Evolutionary conservation across 2,888 invertebrate species (phyloP).

Genomic region (Matsumyia berberina): DNA sequence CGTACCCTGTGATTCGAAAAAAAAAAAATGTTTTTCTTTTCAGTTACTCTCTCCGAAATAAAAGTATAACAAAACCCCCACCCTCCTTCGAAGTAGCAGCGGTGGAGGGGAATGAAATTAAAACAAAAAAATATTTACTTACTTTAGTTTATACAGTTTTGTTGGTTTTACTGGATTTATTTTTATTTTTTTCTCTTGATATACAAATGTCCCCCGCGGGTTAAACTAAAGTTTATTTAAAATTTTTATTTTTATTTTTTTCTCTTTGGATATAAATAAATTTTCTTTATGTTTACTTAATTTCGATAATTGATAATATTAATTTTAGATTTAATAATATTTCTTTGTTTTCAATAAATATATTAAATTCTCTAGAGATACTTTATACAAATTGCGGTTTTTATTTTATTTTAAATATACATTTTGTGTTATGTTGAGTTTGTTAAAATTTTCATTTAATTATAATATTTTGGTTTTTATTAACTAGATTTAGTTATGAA

Average conservation of each 20-base stretch:
- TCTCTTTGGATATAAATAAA: constrained; percentile 60
- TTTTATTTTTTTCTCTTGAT: constrained; percentile 2
- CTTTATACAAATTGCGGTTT: constrained; percentile 62
- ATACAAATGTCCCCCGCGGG: constrained; percentile 58
- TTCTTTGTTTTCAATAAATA: constrained; percentile 51
- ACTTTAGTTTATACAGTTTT: constrained; percentile 56
- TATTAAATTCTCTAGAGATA: constrained; percentile 67
- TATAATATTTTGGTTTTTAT: constrained; percentile 17
- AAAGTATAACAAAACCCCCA: constrained; percentile 37
- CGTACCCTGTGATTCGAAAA: constrained; percentile 69
- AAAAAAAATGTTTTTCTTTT: constrained; percentile 19
- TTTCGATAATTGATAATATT: constrained; percentile 73
- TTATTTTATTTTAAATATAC: constrained; percentile 56
- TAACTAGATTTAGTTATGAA: constrained; percentile 61
- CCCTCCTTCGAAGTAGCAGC: neutral
- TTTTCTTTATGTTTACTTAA: constrained; percentile 48
- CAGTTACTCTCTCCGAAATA: constrained; percentile 19
- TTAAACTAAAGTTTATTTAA: constrained; percentile 37
- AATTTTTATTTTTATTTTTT: constrained; percentile 20
- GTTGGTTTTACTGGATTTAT: constrained; percentile 25
- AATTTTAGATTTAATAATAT: constrained; percentile 57
- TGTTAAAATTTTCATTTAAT: constrained; percentile 28
- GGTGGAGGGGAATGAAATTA: constrained; percentile 45
- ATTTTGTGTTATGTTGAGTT: constrained; percentile 31
- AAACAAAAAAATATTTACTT: constrained; percentile 47